Conservation (phyloP, 2,888 invertebrate species). For the Pedicia rivosa region DNA sequence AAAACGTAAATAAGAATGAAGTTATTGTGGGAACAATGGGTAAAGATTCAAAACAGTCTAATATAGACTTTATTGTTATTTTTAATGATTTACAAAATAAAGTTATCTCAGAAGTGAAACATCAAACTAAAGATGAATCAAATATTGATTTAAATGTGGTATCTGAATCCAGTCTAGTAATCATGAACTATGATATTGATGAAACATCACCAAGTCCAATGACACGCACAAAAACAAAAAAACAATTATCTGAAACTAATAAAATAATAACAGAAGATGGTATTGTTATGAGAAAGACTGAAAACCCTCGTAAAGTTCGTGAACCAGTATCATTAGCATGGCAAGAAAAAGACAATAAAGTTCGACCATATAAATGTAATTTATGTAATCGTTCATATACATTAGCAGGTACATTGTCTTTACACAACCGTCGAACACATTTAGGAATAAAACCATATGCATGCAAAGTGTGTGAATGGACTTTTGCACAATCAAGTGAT, state of each 20-base stretch:
- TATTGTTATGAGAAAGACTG: neutral
- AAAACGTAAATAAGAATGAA: too few species aligned
- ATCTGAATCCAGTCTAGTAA: too few species aligned
- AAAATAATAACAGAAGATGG: neutral
- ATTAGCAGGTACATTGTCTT: slow-evolving; percentile 5
- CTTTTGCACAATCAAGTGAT: slow-evolving; percentile 9
- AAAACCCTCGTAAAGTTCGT: neutral
- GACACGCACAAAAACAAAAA: neutral
- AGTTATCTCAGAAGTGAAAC: too few species aligned
- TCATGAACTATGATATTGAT: too few species aligned
- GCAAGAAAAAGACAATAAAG: slow-evolving; percentile 7
- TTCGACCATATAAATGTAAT: slow-evolving; percentile 7
- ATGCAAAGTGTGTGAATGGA: slow-evolving; percentile 3
- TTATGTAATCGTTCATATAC: slow-evolving; percentile 9
- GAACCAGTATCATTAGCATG: slow-evolving; percentile 6
- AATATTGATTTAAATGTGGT: too few species aligned
- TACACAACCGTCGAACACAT: slow-evolving; percentile 8
- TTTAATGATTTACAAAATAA: neutral
- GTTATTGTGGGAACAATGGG: too few species aligned
- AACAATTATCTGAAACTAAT: neutral
- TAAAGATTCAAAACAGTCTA: neutral
- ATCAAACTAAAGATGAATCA: too few species aligned
- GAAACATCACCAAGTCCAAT: neutral
- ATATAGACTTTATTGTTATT: neutral
- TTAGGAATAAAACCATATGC: slow-evolving; percentile 7